Conservation (phyloP, 1,140 invertebrate genomes). For the Scylla paramamosain region DNA sequence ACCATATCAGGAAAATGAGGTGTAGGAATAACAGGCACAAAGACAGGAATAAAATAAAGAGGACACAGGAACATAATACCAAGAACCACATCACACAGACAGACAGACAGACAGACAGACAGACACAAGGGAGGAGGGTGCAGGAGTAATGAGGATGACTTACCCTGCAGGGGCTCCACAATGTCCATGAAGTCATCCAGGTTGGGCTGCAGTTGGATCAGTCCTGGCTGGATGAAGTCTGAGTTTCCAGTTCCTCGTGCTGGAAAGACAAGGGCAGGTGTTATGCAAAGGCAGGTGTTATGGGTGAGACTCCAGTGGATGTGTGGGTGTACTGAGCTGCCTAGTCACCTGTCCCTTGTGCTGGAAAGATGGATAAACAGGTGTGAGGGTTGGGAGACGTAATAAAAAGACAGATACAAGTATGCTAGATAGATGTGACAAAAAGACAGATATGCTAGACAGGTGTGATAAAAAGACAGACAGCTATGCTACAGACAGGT, state of each 20-base stretch:
- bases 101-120: too few species aligned
- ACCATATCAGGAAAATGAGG: neutral
- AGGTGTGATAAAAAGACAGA: too few species aligned
- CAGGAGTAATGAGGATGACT: neutral
- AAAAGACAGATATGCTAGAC: too few species aligned
- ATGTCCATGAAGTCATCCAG: constrained; percentile 96
- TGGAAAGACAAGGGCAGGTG: constrained; percentile 75
- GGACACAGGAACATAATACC: neutral
- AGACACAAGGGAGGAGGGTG: too few species aligned
- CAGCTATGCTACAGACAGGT: too few species aligned
- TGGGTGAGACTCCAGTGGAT: neutral
- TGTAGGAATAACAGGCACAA: neutral
- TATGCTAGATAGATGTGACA: too few species aligned
- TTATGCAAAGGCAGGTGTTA: neutral
- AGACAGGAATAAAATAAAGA: neutral
- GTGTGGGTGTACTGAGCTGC: too few species aligned
- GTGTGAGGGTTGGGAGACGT: too few species aligned
- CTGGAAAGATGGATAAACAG: too few species aligned
- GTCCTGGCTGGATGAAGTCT: constrained; percentile 98
- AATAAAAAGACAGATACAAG: too few species aligned
- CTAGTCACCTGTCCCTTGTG: too few species aligned
- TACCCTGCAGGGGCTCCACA: constrained; percentile 85
- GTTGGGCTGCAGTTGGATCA: constrained; percentile 97
- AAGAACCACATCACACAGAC: too few species aligned
- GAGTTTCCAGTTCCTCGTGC: constrained; percentile 80